Base-by-base conservation (phyloP, 2,113 vertebrate species). In the Charina bottae region DNA sequence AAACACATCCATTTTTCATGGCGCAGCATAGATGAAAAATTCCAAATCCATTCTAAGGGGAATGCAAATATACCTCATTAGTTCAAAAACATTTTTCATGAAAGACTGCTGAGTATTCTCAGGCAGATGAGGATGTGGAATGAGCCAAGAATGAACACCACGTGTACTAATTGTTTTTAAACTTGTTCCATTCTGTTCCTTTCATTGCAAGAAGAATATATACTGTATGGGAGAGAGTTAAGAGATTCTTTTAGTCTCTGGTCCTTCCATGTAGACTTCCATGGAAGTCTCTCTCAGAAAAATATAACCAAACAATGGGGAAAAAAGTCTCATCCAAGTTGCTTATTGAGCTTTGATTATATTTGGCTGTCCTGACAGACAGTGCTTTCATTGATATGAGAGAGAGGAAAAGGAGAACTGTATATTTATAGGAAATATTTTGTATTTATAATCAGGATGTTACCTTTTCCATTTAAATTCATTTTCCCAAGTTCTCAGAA, bases 31-130 rank as follows among this genome's bases (percentile, higher is more conserved):
- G 97, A 98, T 98, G 98, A 98, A 97, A 98, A 98, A 97, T 97
- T 97, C 97, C 24, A 94, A 97, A 97, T 96, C 96, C 90, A 3
- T 97, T 98, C 97, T 98, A 96, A 89, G 58, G 98, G 97, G 98
- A 97, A 98, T 97, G 98, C 97, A 98, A 98, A 98, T 98, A 97
- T 97, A 98, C 97, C 97, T 98, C 97, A 98, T 98, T 98, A 98
- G 97, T 97, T 98, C 96, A 97, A 97, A 98, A 98, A 96, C 97
- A 97, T 97, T 98, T 97, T 97, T 98, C 98, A 97, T 96, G 97
- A 97, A 97, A 68, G 97, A 97, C 97, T 96, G 97, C 97, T 91
- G 97, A 97, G 96, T 95, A 94, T 97, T 97, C 97, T 97, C 96
- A 94, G 93, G 97, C 97, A 97, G 97, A 97, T 96, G 97, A 98